Conservation (phyloP, 2,888 invertebrate genomes). For the Hypolimnas misippus region DNA sequence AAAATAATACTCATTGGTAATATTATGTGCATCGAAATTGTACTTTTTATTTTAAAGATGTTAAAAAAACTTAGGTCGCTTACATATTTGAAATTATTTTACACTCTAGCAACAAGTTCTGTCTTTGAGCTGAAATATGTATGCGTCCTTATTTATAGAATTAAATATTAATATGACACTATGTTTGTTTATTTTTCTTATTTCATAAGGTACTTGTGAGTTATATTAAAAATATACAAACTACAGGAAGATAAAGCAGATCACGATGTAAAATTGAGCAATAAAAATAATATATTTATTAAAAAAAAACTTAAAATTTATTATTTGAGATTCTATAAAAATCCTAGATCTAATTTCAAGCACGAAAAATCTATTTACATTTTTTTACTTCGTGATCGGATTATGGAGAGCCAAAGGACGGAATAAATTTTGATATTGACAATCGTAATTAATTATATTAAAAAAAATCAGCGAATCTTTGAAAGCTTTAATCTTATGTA, state of each 20-base stretch:
- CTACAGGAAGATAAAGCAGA: conserved; percentile 6
- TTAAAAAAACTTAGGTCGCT: conserved; percentile 12
- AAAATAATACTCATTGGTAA: conserved; percentile 32
- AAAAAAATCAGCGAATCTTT: background rate
- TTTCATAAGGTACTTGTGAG: conserved; percentile 3
- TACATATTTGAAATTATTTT: background rate
- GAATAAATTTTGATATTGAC: conserved; percentile 29
- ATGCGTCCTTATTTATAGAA: conserved; percentile 5
- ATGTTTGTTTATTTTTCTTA: conserved; percentile 6
- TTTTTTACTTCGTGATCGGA: conserved; percentile 29
- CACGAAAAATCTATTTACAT: conserved; percentile 6
- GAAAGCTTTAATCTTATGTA: conserved; percentile 1
- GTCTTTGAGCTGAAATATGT: background rate
- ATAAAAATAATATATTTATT: background rate
- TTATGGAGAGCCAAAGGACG: conserved; percentile 24
- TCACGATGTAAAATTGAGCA: conserved; percentile 36
- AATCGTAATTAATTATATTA: conserved; percentile 15
- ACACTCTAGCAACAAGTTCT: background rate
- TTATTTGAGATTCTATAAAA: background rate
- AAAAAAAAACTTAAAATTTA: background rate
- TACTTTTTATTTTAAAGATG: conserved; percentile 26
- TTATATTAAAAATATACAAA: conserved; percentile 12
- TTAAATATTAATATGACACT: conserved; percentile 32
- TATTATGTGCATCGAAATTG: conserved; percentile 35
- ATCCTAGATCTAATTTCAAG: conserved; percentile 15